Percentiles rank a stretch among this genome's conserved stretches.
Conservation (phyloP, 1,140 invertebrate genomes). For the Pogonognathellus flavescens region DNA sequence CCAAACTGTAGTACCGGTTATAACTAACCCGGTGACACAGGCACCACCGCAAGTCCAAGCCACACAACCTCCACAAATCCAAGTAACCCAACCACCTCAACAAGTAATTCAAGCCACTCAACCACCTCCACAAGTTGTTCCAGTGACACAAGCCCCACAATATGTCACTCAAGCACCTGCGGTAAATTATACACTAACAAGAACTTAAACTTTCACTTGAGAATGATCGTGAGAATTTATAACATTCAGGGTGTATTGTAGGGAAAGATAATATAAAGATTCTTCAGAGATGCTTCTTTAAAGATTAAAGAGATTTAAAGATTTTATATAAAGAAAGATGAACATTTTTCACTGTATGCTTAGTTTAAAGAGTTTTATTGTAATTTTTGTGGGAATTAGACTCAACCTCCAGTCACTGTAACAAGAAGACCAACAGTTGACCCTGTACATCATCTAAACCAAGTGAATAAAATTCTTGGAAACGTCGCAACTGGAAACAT, state of each 20-base stretch:
- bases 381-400: not conserved
- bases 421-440: slow-evolving; percentile 56
- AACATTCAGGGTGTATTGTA: no score
- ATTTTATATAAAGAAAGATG: no score
- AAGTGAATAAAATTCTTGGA: slow-evolving; percentile 62
- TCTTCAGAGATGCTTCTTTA: no score
- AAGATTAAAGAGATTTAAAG: no score
- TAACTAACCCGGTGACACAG: not conserved
- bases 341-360: no score
- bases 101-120: not conserved
- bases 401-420: slow-evolving; percentile 45
- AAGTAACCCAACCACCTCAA: slow-evolving; percentile 45
- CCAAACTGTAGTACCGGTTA: slow-evolving; percentile 23
- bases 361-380: no score
- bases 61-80: slow-evolving; percentile 1
- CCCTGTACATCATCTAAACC: slow-evolving; percentile 55
- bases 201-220: no score
- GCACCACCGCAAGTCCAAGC: not conserved
- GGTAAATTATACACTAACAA: no score
- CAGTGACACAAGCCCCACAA: slow-evolving; percentile 42
- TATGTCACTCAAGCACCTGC: slow-evolving; percentile 9
- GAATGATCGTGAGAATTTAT: no score
- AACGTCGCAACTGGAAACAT: slow-evolving; percentile 62
- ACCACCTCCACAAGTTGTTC: slow-evolving; percentile 13
- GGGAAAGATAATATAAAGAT: no score